Evolutionary conservation across 2,888 invertebrate species (phyloP), one percentile per base, ranked within the genome.

Genomic region (Agrilus biguttatus): DNA sequence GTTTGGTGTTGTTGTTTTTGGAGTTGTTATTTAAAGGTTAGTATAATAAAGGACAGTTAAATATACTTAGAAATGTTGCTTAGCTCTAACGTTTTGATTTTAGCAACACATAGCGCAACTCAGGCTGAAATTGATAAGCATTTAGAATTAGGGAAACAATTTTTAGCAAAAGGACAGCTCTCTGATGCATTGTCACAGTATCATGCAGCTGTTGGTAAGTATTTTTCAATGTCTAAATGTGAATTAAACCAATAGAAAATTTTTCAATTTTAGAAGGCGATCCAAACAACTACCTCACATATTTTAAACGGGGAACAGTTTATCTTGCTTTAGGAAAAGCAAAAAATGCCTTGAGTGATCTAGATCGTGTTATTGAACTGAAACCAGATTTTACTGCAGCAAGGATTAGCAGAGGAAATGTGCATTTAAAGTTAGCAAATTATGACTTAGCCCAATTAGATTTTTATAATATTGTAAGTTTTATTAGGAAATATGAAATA

Each of bases 151-250:
- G 98, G 97, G 1, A 86, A 84, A 61, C 83, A 90, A 61, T 84
- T 93, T 66, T 71, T 98, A 56, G 85, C 90, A 35, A 80, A 83
- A 52, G 95, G 96, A 32, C 93, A 97, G 65, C 77, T 96, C 49
- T 83, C 89, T 38, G 97, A 98, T 71, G 97, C 98, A 8, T 69
- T 99, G 40, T 86, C 90, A 46, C 96, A 98, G 65, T 98, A 93
- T 69, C 96, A 98, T 73, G 88, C 91, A 47, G 98, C 97, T 54
- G 90, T 98, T 55, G 95, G 89, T 88, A 63, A 73, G 81, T 68
- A 38, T 35, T 34, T 23, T 14, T 14, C 19, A 21, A 21, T 13
- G 8, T 23, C 7, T 2, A 14, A 32, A n/a, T 40, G 1, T 8
- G 2, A 33, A 36, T 8, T 36, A 36, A 8, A 36, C 14, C 2